Conservation (phyloP, 2,797 vertebrate genomes). For the Enteromius anoplus region DNA sequence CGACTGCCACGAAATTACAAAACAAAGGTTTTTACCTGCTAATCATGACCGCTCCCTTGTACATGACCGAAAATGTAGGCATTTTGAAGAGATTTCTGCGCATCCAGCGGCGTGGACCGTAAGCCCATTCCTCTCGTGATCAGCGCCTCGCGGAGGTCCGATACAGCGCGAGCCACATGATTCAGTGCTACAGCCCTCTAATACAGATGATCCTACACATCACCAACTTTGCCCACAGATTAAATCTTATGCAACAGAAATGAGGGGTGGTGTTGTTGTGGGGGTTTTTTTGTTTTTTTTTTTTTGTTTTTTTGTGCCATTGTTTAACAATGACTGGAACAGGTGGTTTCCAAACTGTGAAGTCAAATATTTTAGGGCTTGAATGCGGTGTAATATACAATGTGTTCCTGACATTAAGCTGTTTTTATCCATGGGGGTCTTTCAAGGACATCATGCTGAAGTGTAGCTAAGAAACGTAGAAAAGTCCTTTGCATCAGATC, state of each 20-base stretch:
- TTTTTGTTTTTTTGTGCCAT: background rate
- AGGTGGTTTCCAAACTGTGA: constrained; percentile 1
- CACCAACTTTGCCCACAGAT: constrained; percentile 73
- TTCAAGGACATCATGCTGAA: background rate
- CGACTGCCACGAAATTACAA: background rate
- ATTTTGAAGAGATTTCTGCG: constrained; percentile 71
- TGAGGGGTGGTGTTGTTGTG: background rate
- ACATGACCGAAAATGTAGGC: constrained; percentile 87
- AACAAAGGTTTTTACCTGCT: constrained; percentile 81
- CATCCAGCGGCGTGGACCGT: constrained; percentile 37
- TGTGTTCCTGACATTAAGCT: background rate
- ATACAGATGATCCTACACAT: constrained; percentile 73
- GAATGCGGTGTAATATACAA: background rate
- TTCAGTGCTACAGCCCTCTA: constrained; percentile 67
- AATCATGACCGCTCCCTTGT: constrained; percentile 88
- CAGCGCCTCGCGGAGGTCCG: constrained; percentile 53
- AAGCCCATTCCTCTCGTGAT: constrained; percentile 46
- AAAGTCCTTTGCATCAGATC: background rate
- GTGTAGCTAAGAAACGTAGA: background rate
- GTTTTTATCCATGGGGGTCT: background rate
- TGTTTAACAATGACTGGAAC: constrained; percentile 16
- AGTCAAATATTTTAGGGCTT: background rate
- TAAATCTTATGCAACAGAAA: constrained; percentile 70
- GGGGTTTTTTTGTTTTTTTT: background rate
- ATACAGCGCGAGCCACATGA: constrained; percentile 61